Evolutionary conservation across 2,888 invertebrate species (phyloP), one percentile per base, ranked within the genome.

Genomic region (Cephus rjabovi): DNA sequence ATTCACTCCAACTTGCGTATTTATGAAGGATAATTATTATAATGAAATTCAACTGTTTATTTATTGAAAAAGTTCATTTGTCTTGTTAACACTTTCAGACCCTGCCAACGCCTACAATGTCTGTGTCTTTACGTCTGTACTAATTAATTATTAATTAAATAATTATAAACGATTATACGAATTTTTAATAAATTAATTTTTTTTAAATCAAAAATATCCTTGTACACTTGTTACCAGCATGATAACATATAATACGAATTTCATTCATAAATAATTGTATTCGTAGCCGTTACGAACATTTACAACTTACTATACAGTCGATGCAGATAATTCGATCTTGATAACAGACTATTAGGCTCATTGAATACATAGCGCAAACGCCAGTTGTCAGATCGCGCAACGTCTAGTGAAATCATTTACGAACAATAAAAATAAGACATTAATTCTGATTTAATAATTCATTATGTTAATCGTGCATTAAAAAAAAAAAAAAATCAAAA

Each of bases 61-160:
- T 56, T 56, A 9, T 56, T 6, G 1, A 23, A 56, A 40, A 40
- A 15, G 15, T 23, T 40, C 40, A 40, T 6, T 23, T 23, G 23
- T 40, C 40, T 40, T 40, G 6, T 40, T 23, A 15, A 40, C 15
- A 6, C 12, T 15, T 15, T 40, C 6, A 40, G 6, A 15, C 1
- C 15, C 40, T 40, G 30, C 2, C 6, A 23, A 6, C 0, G 6
- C 6, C 37, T 12, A 37, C 0, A 37, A 15, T 37, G 15, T 12
- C 37, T 0, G 1, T 37, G 35, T 3, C 12, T 0, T 12, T 12
- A 12, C 0, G 12, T 12, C 35, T 35, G 4, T 4, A 0, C 12
- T 4, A 37, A 37, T 37, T 37, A 30, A 30, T 30, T 30, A 30
- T 30, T 30, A 30, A 30, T 30, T 12, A 37, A 37, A 37, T 37